Base-by-base conservation (phyloP, 2,113 vertebrate species). In the Triplophysa tibetana region DNA sequence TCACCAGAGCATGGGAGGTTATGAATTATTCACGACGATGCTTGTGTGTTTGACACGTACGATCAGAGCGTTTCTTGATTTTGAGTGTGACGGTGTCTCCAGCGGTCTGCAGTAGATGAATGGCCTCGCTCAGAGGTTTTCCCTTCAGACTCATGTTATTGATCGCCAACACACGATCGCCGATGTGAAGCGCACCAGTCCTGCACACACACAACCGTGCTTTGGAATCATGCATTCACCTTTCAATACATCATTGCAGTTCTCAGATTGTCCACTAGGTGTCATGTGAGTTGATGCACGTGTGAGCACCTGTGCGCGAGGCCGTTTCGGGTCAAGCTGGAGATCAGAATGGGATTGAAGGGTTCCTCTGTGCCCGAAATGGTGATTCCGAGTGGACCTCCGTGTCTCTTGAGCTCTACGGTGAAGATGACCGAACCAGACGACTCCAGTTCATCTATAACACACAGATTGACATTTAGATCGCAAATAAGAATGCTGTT, bases 301-400 rank as follows among this genome's bases (percentile, higher is more conserved):
- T 76, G 43, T 50, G 70, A 41, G 43, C 91, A 99, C 98, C 98
- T 96, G 90, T 99, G 97, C 26, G 98, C 98, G 74, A 99, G 93
- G 3, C 98, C 98, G 48, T 96, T 95, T 85, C 94, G 98, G 79
- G 97, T 98, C 84, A 99, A 92, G 56, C 96, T 97, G 0, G 97
- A 98, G 87, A 99, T 98, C 82, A 98, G 92, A 0, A n/a, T 98
- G 29, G 98, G 98, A 85, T 99, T 97, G 1, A 99, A 99, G 67
- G 97, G 97, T 58, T 99, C 98, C 88, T 99, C 98, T 0, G 98
- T 99, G 79, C 98, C 97, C 0, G 97, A 99, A 88, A 99, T 99
- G 10, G 98, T 99, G 89, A 99, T 99, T 82, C 97, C 98, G 85
- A 99, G 88, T 4, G 98, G 98, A 0, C 98, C 98, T 0, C 98